Evolutionary conservation across 2,888 invertebrate species (phyloP), one percentile per base, ranked within the genome.

Genomic region (Dryocosmus kuriphilus): DNA sequence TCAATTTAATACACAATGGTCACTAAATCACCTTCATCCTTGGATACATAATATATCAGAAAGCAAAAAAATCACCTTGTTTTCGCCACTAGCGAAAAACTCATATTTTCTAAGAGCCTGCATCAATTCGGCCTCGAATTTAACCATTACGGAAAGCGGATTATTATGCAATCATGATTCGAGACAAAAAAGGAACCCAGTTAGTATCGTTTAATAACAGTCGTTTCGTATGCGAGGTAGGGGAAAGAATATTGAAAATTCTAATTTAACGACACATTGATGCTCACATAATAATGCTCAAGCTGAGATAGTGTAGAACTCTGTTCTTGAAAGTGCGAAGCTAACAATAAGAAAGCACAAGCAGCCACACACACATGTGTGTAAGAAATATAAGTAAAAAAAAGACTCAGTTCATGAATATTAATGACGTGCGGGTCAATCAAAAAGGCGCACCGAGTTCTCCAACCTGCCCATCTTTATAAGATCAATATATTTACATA

Each of bases 341-440:
- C 35, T 22, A 57, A 74, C 38, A 61, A 60, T 38, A 71, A 76
- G 51, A 73, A 76, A 76, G 62, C 55, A 38, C 51, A 74, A 19
- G 19, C 22, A 55, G 3, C 1, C 2, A 22, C 22, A 55, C 55
- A 55, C 22, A 41, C 16, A 41, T 16, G 16, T 41, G 6, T 51
- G 30, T 22, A 30, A 77, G 0, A 35, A 41, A 22, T 32, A 46
- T n/a, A 19, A 6, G 38, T 9, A 77, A 27, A 22, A 30, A 30
- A 57, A 71, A 60, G 74, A 82, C 77, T 78, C 51, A 71, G 76
- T 84, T 86, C 86, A 86, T 87, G 88, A 89, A 89, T 89, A 86
- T 86, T 89, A 88, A 89, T 84, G 84, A 83, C 77, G 77, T 77
- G 79, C 80, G 77, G 65, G 75, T 74, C 77, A 82, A 79, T 75